These are phyloP conservation scores for Formicarius rufipectus DNA, from an alignment of 2,113 vertebrate genomes.

Conservation along the genomic window DNA sequence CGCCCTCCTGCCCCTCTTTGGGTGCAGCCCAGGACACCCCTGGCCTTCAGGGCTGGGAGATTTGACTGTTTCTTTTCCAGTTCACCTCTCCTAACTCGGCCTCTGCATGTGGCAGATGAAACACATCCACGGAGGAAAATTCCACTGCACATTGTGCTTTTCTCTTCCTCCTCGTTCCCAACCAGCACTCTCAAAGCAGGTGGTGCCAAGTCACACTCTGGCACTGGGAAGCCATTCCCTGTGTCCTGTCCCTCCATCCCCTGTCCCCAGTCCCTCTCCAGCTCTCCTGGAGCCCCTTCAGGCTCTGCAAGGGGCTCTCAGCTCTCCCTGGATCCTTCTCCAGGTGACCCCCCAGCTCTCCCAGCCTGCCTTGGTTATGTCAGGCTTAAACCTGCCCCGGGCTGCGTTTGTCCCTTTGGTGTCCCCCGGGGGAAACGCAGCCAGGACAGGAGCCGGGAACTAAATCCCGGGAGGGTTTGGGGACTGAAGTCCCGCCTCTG, in stretches of 20 bases:
- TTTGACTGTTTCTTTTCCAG: constrained; percentile 46
- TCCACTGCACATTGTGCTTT: neutral
- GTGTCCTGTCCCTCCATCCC: accelerated
- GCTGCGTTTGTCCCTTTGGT: too few relatives aligned
- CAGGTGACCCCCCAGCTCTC: too few relatives aligned
- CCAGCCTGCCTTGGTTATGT: too few relatives aligned
- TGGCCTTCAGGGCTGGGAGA: neutral
- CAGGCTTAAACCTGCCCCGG: too few relatives aligned
- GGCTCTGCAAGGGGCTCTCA: neutral
- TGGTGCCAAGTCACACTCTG: neutral
- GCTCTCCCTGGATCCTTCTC: too few relatives aligned
- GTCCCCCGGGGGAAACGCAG: too few relatives aligned
- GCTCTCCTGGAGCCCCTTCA: neutral
- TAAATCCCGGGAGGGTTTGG: too few relatives aligned
- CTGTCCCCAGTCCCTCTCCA: neutral
- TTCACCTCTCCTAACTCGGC: constrained; percentile 7
- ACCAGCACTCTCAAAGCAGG: neutral
- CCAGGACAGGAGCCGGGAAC: too few relatives aligned
- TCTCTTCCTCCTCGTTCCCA: neutral
- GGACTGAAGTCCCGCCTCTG: too few relatives aligned
- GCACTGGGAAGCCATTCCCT: neutral
- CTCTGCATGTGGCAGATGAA: neutral
- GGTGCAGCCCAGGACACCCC: too few relatives aligned
- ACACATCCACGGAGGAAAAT: neutral
- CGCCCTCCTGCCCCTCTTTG: too few relatives aligned